Base-by-base conservation (phyloP, 2,888 invertebrate species). In the Dasysyrphus albostriatus region DNA sequence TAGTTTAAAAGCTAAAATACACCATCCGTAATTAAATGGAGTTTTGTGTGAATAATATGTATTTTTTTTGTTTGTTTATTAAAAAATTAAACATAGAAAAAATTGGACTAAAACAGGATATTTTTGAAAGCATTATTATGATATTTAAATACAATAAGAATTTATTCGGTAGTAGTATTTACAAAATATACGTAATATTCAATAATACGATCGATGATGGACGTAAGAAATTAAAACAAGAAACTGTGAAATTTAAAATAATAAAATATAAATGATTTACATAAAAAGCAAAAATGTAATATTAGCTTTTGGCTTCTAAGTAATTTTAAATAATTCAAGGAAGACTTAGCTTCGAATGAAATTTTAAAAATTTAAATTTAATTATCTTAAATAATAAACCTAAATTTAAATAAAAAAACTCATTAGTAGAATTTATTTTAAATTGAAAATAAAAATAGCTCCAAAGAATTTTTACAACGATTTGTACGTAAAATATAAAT, bases 401-500 rank as follows among this genome's bases (percentile, higher is more conserved):
- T 29, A 54, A 32, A 19, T 32, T 56, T n/a, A 54, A 72, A 58
- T 12, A 56, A 72, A 32, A 51, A 44, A 61, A 61, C 47, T 16
- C 16, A 77, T 37, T 74, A 87, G 78, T 72, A 72, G 70, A 81
- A 39, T 32, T 61, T 65, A 32, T 65, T 63, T 65, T 67, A 51
- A 51, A 34, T 63, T 67, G 14, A 37, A 59, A 39, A 42, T 24
- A 49, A 58, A 51, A 24, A 54, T 19, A 56, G 56, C 74, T 82
- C 87, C 87, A 87, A 87, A 87, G 87, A 87, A 87, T 87, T 87
- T 87, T 87, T 83, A 74, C 82, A 87, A 87, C 87, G 82, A 87
- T 87, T 87, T 87, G 70, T 87, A 87, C 82, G 78, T 87, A 75
- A 80, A 82, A 44, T 79, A 59, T 44, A 65, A 74, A 70, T 24